Conservation (phyloP, 2,888 invertebrate species). For the Drosophila maculinotata region DNA sequence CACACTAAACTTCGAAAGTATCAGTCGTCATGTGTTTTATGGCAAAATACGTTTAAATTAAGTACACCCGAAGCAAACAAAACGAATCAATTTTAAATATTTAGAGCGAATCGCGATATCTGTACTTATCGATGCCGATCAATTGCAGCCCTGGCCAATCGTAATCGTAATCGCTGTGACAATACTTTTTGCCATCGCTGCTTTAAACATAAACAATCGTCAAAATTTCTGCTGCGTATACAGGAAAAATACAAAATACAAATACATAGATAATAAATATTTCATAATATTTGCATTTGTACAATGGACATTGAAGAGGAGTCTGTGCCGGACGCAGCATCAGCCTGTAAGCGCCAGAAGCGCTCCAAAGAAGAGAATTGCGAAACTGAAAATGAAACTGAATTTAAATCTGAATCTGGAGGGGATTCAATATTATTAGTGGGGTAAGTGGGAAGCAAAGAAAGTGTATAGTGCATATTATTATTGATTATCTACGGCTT, state of each 20-base stretch:
- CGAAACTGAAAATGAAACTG: constrained; percentile 9
- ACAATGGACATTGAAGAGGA: constrained; percentile 57
- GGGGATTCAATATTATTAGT: constrained; percentile 7
- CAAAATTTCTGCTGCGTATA: constrained; percentile 51
- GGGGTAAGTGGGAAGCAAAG: constrained; percentile 16
- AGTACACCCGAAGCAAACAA: neutral
- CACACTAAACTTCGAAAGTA: neutral
- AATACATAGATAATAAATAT: neutral
- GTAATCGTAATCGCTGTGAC: constrained; percentile 12
- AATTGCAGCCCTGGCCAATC: constrained; percentile 22
- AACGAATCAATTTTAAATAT: constrained; percentile 15
- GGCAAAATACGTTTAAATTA: neutral
- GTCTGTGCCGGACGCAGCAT: constrained; percentile 18
- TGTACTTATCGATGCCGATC: constrained; percentile 23
- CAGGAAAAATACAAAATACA: constrained; percentile 23
- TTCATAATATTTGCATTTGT: neutral
- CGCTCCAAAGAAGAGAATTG: constrained; percentile 28
- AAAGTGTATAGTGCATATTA: neutral
- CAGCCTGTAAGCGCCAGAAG: constrained; percentile 61
- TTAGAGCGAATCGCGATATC: neutral
- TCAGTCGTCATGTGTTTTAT: neutral
- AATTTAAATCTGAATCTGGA: neutral
- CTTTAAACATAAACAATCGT: constrained; percentile 64
- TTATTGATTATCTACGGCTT: constrained; percentile 39
- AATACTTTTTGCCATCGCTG: constrained; percentile 32